phyloP scores from a whole-genome alignment of 2,797 vertebrate genomes.

The Loriculus beryllinus region DNA sequence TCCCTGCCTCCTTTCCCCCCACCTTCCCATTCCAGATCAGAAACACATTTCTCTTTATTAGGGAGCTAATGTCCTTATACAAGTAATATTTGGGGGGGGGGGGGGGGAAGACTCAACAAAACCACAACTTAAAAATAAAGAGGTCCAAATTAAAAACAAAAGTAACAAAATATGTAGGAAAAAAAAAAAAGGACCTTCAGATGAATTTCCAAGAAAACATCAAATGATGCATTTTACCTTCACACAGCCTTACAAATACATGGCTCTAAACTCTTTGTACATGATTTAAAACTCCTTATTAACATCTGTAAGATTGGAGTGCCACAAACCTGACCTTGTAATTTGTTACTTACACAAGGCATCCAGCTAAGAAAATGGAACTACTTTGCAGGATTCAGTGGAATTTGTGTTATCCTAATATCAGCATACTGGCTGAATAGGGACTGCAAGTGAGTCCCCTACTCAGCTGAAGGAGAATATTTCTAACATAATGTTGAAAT shows the following conservation, averaged over 20 bases:
- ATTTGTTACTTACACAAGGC: neutral
- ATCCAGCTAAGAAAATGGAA: neutral
- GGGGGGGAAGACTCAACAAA: neutral
- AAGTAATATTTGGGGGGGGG: neutral
- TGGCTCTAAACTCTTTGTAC: neutral
- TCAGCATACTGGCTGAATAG: neutral
- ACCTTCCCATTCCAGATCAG: neutral
- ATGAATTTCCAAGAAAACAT: neutral
- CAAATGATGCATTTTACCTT: neutral
- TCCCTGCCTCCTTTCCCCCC: neutral
- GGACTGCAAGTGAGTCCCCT: neutral
- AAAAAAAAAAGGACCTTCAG: neutral
- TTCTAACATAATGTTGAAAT: neutral
- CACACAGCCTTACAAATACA: neutral
- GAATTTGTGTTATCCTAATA: neutral
- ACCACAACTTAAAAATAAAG: neutral
- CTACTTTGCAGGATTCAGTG: neutral
- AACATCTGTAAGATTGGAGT: neutral
- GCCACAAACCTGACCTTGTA: neutral
- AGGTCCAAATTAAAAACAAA: neutral
- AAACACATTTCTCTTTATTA: conserved; percentile 53
- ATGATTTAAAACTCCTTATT: neutral
- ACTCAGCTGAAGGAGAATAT: neutral
- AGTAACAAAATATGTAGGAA: neutral
- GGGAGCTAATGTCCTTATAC: neutral